Conservation (phyloP, 2,797 vertebrate genomes). For the Rhinophrynus dorsalis region DNA sequence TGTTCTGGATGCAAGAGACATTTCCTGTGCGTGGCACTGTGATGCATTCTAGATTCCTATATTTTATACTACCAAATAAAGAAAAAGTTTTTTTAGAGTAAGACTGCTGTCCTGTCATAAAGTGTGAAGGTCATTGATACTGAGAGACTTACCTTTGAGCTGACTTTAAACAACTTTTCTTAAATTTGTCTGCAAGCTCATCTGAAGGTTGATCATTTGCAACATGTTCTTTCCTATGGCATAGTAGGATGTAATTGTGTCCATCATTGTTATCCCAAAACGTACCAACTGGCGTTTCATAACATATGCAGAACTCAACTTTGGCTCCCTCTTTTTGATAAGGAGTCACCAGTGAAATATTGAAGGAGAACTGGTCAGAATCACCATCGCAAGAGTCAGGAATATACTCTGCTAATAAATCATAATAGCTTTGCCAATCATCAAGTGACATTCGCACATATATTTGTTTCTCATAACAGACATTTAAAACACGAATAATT, state of each 20-base stretch:
- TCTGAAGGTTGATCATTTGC: slow-evolving; percentile 58
- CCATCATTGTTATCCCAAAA: slow-evolving; percentile 93
- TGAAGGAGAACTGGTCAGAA: slow-evolving; percentile 89
- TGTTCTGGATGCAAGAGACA: too few relatives aligned
- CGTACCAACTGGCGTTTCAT: slow-evolving; percentile 79
- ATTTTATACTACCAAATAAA: too few relatives aligned
- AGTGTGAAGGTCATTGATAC: neutral
- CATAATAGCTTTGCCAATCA: slow-evolving; percentile 83
- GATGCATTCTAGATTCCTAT: too few relatives aligned
- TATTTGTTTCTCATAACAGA: slow-evolving; percentile 86
- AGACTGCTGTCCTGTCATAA: too few relatives aligned
- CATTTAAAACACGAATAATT: slow-evolving; percentile 84
- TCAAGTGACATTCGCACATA: slow-evolving; percentile 83
- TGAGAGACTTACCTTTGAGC: slow-evolving; percentile 77
- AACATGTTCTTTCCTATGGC: slow-evolving; percentile 74
- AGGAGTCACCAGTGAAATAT: slow-evolving; percentile 80
- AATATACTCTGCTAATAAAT: slow-evolving; percentile 86
- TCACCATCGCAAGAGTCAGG: slow-evolving; percentile 87
- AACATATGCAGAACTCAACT: slow-evolving; percentile 92
- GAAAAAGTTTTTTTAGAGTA: too few relatives aligned
- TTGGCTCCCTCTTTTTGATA: slow-evolving; percentile 76
- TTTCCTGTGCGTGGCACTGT: too few relatives aligned
- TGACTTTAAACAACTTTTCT: slow-evolving; percentile 89
- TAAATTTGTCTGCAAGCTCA: slow-evolving; percentile 69
- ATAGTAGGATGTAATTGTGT: slow-evolving; percentile 86